Evolutionary conservation across 2,797 vertebrate genomes (phyloP).

Genomic region (Sebastes steindachneri): DNA sequence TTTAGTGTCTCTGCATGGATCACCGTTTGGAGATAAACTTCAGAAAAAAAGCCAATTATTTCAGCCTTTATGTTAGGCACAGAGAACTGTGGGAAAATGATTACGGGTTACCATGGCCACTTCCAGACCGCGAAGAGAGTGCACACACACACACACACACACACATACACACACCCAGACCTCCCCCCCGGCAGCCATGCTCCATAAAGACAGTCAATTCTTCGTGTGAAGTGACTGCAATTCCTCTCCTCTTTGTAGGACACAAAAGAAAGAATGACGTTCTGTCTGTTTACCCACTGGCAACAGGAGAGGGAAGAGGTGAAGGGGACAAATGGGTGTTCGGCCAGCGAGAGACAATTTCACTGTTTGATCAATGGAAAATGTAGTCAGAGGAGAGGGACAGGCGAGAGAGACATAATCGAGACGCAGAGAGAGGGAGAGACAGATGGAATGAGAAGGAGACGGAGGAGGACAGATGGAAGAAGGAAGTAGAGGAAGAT

Average conservation of each 20-base stretch:
- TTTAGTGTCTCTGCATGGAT: slow-evolving; percentile 31
- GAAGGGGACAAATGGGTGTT: slow-evolving; percentile 46
- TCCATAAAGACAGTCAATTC: slow-evolving; percentile 71
- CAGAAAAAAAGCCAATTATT: slow-evolving; percentile 69
- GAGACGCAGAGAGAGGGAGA: slow-evolving; percentile 6
- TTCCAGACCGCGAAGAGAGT: slow-evolving; percentile 36
- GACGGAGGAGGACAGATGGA: neutral
- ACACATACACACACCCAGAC: neutral
- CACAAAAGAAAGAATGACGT: slow-evolving; percentile 62
- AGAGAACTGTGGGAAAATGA: slow-evolving; percentile 73
- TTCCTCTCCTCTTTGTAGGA: slow-evolving; percentile 60
- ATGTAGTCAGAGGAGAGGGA: slow-evolving; percentile 27
- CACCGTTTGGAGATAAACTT: slow-evolving; percentile 51
- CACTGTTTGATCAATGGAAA: slow-evolving; percentile 46
- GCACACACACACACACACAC: neutral
- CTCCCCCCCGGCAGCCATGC: slow-evolving; percentile 48
- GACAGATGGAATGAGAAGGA: neutral
- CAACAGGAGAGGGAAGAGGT: slow-evolving; percentile 26
- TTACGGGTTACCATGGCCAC: slow-evolving; percentile 76
- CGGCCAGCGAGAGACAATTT: slow-evolving; percentile 34
- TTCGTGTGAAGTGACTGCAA: slow-evolving; percentile 62
- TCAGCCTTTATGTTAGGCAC: slow-evolving; percentile 53
- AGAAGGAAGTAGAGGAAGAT: neutral
- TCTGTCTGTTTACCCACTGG: slow-evolving; percentile 58
- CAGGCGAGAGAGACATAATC: neutral